Evolutionary conservation across 2,113 vertebrate genomes (phyloP), one percentile per base, ranked within the genome.

Genomic region (Platichthys flesus): DNA sequence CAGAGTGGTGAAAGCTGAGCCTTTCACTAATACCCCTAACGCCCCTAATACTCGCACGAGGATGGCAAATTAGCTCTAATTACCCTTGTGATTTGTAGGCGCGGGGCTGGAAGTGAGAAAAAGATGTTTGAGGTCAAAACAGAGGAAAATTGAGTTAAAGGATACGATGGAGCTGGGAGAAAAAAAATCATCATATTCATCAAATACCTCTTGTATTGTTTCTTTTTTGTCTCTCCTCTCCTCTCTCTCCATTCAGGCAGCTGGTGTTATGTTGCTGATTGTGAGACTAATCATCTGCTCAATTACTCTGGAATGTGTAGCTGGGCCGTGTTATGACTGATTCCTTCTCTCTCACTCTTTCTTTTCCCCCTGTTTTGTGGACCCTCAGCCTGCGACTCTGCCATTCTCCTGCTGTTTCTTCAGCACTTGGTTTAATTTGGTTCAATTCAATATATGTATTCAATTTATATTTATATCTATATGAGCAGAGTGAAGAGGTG

Each of bases 241-340:
- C 47, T 65, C 28, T 55, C 85, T 91, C 47, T 55, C 47, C 47
- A 51, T 20, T 92, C 88, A 93, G 94, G 90, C 92, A 95, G 94
- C 93, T 96, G 93, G 93, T 85, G 89, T 89, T 91, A 83, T 90
- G 92, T 93, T 89, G 93, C 78, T 93, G 92, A 94, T 94, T 94
- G 90, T 95, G 94, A 90, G 88, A 92, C 82, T 94, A 95, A 95
- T 95, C 91, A 96, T 89, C 81, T 78, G 86, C 90, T 93, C 96
- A 96, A 95, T 96, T 97, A 95, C 88, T 86, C 79, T 85, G 93
- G 93, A 96, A 96, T 96, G 93, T 91, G 90, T 84, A 79, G 81
- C 90, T 76, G 70, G 68, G 82, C 69, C 62, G 79, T 93, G 87
- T 91, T 96, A 93, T 96, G 92, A 95, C 91, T 95, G 89, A 83